A percentile compares a stretch with the other conserved stretches of the same genome.
Evolutionary conservation across 2,888 invertebrate genomes (phyloP).

Genomic region (Lepeophtheirus nordmannii): DNA sequence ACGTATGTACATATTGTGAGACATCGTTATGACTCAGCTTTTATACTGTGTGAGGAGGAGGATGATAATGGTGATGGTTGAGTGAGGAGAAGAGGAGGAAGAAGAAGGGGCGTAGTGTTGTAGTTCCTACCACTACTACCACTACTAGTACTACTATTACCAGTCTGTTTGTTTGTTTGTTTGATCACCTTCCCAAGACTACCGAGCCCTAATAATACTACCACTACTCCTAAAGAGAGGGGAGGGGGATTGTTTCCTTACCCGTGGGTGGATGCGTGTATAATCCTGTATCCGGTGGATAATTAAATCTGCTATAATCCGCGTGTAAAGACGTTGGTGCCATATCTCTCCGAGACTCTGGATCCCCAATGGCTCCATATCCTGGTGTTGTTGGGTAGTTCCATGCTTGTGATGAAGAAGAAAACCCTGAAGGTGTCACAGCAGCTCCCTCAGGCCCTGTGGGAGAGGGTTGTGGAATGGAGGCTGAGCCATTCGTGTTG

Average conservation of each 20-base stretch:
- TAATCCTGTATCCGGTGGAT: conserved; percentile 17
- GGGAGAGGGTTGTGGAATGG: background rate
- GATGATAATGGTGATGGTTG: too few species aligned
- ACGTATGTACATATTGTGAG: too few species aligned
- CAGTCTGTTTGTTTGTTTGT: too few species aligned
- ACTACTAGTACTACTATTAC: too few species aligned
- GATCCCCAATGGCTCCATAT: background rate
- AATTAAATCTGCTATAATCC: conserved; percentile 19
- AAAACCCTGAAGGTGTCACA: background rate
- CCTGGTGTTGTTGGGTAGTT: background rate
- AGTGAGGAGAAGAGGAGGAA: too few species aligned
- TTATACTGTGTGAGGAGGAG: too few species aligned
- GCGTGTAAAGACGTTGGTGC: background rate
- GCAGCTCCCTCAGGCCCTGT: background rate
- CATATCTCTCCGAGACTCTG: background rate
- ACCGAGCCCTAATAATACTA: too few species aligned
- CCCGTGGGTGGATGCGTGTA: conserved; percentile 22
- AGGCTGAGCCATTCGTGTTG: too few species aligned
- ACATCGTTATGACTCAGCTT: too few species aligned
- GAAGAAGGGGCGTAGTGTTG: too few species aligned
- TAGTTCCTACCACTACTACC: too few species aligned
- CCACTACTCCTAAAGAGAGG: background rate
- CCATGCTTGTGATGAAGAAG: background rate
- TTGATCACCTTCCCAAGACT: too few species aligned
- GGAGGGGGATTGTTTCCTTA: background rate